Evolutionary conservation across 1,140 invertebrate species (phyloP).

Genomic region (Drosophila subpulchrella): DNA sequence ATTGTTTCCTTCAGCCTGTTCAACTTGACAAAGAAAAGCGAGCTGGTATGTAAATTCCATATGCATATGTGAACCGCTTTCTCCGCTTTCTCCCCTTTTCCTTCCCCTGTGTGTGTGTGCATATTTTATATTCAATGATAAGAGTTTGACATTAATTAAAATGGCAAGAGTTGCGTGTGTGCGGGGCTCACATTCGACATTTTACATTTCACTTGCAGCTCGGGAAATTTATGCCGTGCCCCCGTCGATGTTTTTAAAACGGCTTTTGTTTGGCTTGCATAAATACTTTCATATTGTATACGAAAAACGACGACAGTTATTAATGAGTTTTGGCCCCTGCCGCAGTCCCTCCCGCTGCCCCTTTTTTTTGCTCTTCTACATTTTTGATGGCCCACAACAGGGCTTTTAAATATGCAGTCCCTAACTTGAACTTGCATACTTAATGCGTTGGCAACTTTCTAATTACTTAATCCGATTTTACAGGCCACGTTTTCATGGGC

Average conservation of each 20-base stretch:
- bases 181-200: conserved; percentile 52
- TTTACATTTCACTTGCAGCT: conserved; percentile 60
- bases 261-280: conserved; percentile 59
- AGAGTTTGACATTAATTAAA: conserved; percentile 74
- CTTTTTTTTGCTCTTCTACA: conserved; percentile 37
- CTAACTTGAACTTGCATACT: conserved; percentile 75
- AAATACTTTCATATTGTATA: conserved; percentile 51
- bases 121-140: conserved; percentile 70
- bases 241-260: conserved; percentile 33
- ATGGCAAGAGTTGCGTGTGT: conserved; percentile 67
- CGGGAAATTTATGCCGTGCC: conserved; percentile 48
- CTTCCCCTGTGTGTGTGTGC: conserved; percentile 25
- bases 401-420: conserved; percentile 66
- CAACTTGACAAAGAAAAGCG: conserved; percentile 73
- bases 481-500: conserved; percentile 37
- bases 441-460: conserved; percentile 63
- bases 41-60: conserved; percentile 71
- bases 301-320: conserved; percentile 60
- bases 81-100: conserved; percentile 11
- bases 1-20: conserved; percentile 57
- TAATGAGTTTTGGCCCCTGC: conserved; percentile 65
- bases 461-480: conserved; percentile 77
- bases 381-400: conserved; percentile 72
- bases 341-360: neutral
- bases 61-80: conserved; percentile 45